Conservation (phyloP, 2,797 vertebrate genomes). For the Cyprinella venusta region DNA sequence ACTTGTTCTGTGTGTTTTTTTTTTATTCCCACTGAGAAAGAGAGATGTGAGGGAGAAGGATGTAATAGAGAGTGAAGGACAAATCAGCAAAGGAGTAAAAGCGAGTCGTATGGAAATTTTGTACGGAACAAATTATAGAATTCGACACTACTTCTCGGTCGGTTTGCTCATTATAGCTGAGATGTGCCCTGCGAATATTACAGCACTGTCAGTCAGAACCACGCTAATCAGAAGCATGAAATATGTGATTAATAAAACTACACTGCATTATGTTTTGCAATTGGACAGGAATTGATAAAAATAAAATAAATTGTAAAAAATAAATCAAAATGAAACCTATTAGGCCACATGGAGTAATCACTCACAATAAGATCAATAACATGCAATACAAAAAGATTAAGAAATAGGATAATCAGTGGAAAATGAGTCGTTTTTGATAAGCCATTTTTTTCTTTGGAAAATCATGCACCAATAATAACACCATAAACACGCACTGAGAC, state of each 20-base stretch:
- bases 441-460: neutral
- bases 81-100: constrained; percentile 12
- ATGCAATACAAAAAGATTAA: neutral
- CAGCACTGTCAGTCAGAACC: constrained; percentile 20
- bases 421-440: neutral
- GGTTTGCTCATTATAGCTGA: constrained; percentile 33
- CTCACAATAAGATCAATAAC: neutral
- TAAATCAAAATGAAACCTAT: neutral
- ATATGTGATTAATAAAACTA: constrained; percentile 40
- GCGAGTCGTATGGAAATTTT: constrained; percentile 13
- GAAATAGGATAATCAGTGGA: neutral
- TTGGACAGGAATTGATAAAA: neutral
- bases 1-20: constrained; percentile 23
- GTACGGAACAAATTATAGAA: constrained; percentile 13
- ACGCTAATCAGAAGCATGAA: constrained; percentile 24
- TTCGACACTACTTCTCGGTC: constrained; percentile 22
- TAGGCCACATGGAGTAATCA: neutral
- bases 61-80: constrained; percentile 32
- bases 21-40: constrained; percentile 6
- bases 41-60: neutral
- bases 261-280: constrained; percentile 2
- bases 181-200: constrained; percentile 28
- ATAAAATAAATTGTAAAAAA: no score
- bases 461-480: neutral
- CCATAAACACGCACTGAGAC: neutral